Base-by-base conservation (phyloP, 1,140 invertebrate genomes). In the Geopemphigus sp. region DNA sequence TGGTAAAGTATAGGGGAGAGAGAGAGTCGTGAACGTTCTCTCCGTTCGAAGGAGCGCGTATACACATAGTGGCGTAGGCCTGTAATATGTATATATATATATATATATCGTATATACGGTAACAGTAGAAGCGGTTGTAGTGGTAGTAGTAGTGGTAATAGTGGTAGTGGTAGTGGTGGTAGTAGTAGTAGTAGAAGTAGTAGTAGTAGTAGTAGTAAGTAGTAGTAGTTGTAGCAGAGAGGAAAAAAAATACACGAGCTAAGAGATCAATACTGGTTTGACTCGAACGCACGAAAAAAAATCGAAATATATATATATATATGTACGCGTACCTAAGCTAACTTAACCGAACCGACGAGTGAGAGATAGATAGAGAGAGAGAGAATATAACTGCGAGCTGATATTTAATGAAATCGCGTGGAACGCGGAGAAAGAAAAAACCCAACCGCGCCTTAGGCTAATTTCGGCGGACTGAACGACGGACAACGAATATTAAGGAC, bases 251-350 rank as follows among this genome's bases (percentile, higher is more conserved):
- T 47, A 61, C 45, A 78, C 54, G 29, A 39, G 57, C 74, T n/a
- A 29, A 78, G 74, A 78, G 74, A 78, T 78, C 74, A 78, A 78
- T 78, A 78, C 74, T 78, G 74, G 74, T 78, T 78, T 50, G 57
- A 78, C 57, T 78, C 56, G 54, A 72, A 72, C 47, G n/a, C 56
- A 24, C 53, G n/a, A 45, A 19, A 45, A 74, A 76, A 47, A 50
- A 50, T 8, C 3, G 32, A 39, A 39, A 39, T 39, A 3, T 3
- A 39, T 4, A 39, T 39, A 39, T n/a, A n/a, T n/a, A n/a, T n/a
- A n/a, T n/a, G n/a, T n/a, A n/a, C n/a, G n/a, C n/a, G 11, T 45
- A 45, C 5, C 39, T 5, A 45, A 5, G 11, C 5, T 45, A 45
- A 68, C 47, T 14, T n/a, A 24, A 68, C 26, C 12, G 19, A 47